Evolutionary conservation across 2,888 invertebrate genomes (phyloP), one percentile per base, ranked within the genome.

Genomic region (Drosophila pseudotalamancana): DNA sequence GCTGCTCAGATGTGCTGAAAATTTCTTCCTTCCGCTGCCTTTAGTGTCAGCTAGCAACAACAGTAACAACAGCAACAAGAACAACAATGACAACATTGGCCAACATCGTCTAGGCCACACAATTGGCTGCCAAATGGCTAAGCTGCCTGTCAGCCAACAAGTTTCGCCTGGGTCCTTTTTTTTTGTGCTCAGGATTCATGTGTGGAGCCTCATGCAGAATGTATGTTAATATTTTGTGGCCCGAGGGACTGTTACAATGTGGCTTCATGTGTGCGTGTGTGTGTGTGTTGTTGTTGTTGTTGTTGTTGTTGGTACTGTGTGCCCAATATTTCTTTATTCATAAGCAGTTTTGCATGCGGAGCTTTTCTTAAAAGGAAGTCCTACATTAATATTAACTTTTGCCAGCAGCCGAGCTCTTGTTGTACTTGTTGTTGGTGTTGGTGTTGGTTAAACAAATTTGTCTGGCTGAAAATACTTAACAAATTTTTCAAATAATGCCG

Each of bases 91-190:
- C n/a, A 40, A 46, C 21, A 39, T 35, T 31, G 35, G 46, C n/a
- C 32, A 29, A 48, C 27, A 45, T 23, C 43, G 53, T 54, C 66
- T 78, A 54, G 76, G 79, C 61, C 72, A 67, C 79, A 80, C 83
- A 80, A 80, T 80, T 81, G 81, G 76, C 80, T 80, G 80, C 50
- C 84, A 75, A 75, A 80, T 83, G 78, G 84, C 84, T 77, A 77
- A 73, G 67, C 64, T 59, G 74, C 48, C 60, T 73, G 74, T 62
- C 72, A 68, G 57, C 37, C 65, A 66, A 72, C 69, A 72, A 60
- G 55, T 61, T 57, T 11, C 11, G 9, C 11, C 11, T 34, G 61
- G 72, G 51, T 40, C 62, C 62, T 74, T 63, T 75, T 48, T 59
- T 61, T 73, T 50, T 34, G 42, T 29, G 59, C 60, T 61, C 21